Evolutionary conservation across 2,113 vertebrate species (phyloP).

Genomic region (Brachypodius melanocephalos): DNA sequence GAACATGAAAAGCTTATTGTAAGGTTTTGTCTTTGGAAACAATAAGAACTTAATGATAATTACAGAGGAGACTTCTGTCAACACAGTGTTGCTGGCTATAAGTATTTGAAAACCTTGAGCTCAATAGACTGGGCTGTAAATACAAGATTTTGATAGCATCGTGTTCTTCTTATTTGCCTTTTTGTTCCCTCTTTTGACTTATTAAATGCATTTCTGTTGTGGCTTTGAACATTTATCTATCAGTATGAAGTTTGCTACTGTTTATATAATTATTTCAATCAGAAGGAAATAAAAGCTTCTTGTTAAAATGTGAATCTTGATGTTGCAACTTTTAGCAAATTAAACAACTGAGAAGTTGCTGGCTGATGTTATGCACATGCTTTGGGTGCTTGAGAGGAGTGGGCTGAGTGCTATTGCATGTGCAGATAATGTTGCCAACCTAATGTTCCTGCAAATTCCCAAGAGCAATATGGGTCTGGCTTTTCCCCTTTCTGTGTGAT

Average conservation of each 20-base stretch:
- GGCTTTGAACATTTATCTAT: neutral
- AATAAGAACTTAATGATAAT: neutral
- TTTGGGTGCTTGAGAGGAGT: neutral
- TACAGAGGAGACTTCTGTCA: neutral
- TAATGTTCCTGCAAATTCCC: neutral
- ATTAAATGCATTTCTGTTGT: accelerated
- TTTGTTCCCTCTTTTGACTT: neutral
- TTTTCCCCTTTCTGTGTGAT: neutral
- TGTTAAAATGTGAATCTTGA: neutral
- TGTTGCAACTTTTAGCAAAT: neutral
- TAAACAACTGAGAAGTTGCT: neutral
- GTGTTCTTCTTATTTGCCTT: neutral
- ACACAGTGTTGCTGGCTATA: neutral
- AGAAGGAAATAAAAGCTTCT: neutral
- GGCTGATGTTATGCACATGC: neutral
- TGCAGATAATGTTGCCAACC: neutral
- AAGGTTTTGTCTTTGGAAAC: neutral
- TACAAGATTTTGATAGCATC: neutral
- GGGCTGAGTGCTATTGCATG: neutral
- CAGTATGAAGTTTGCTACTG: neutral
- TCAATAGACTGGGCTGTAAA: neutral
- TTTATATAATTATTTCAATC: neutral
- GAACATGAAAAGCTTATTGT: neutral
- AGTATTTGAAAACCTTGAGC: neutral
- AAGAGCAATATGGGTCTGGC: neutral